Evolutionary conservation across 2,888 invertebrate species (phyloP).

Genomic region (Colletes collaris): DNA sequence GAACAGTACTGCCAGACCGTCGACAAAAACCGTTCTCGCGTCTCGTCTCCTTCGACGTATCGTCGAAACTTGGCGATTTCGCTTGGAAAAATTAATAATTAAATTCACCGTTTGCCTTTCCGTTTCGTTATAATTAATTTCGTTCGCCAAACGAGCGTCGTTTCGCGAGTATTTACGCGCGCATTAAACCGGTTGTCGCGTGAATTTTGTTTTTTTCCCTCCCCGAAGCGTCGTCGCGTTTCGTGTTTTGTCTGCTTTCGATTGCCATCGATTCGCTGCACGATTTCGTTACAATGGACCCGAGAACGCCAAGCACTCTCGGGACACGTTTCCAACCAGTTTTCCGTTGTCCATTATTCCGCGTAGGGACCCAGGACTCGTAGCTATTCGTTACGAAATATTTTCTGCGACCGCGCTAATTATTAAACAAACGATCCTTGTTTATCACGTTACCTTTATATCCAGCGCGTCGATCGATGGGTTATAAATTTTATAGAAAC

Average conservation of each 20-base stretch:
- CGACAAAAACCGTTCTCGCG: neutral
- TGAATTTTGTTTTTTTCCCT: constrained; percentile 3
- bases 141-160: neutral
- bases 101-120: neutral
- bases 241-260: constrained; percentile 16
- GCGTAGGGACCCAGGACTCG: neutral
- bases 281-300: constrained; percentile 26
- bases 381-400: constrained; percentile 24
- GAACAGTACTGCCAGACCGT: neutral
- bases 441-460: too few species aligned
- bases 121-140: neutral
- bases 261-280: constrained; percentile 33
- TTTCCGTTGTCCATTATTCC: neutral
- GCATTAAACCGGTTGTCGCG: constrained; percentile 8
- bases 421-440: too few species aligned
- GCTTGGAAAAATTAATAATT: neutral
- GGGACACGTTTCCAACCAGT: constrained; percentile 1
- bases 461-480: too few species aligned
- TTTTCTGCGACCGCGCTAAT: too few species aligned
- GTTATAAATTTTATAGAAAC: too few species aligned
- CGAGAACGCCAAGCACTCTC: constrained; percentile 9
- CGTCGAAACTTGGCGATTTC: neutral
- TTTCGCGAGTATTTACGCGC: constrained; percentile 4
- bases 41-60: neutral
- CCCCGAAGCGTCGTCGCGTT: neutral